Percentiles rank a stretch among this genome's conserved stretches.
Evolutionary conservation across 2,888 invertebrate genomes (phyloP).

Genomic region (Nezara viridula): DNA sequence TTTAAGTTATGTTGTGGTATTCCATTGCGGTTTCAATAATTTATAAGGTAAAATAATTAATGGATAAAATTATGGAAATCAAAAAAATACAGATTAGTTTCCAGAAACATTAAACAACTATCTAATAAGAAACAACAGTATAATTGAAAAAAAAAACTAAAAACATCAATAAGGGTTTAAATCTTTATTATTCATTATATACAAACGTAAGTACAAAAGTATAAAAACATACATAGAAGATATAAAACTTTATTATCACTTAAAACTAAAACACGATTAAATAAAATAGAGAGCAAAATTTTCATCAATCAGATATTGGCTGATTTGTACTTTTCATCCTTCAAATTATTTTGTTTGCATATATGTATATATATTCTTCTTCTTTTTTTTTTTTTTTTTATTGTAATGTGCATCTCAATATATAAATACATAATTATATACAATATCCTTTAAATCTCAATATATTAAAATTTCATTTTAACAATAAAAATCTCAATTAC

Average conservation of each 20-base stretch:
- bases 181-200: slow-evolving; percentile 42
- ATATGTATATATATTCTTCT: no score
- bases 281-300: slow-evolving; percentile 55
- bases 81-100: no score
- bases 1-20: no score
- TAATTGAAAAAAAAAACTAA: neutral
- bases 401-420: neutral
- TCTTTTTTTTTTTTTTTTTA: neutral
- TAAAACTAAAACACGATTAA: slow-evolving; percentile 42
- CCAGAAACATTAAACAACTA: neutral
- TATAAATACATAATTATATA: slow-evolving; percentile 29
- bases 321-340: slow-evolving; percentile 25
- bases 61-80: no score
- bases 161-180: neutral
- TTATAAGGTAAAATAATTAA: no score
- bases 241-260: slow-evolving; percentile 52
- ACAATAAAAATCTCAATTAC: slow-evolving; percentile 16
- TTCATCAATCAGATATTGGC: slow-evolving; percentile 36
- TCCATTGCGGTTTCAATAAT: no score
- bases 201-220: slow-evolving; percentile 54
- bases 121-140: neutral
- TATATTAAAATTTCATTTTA: slow-evolving; percentile 49
- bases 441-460: slow-evolving; percentile 37
- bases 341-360: neutral
- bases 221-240: slow-evolving; percentile 52